Evolutionary conservation across 2,797 vertebrate species (phyloP), one percentile per base, ranked within the genome.

Genomic region (Garrulus glandarius): DNA sequence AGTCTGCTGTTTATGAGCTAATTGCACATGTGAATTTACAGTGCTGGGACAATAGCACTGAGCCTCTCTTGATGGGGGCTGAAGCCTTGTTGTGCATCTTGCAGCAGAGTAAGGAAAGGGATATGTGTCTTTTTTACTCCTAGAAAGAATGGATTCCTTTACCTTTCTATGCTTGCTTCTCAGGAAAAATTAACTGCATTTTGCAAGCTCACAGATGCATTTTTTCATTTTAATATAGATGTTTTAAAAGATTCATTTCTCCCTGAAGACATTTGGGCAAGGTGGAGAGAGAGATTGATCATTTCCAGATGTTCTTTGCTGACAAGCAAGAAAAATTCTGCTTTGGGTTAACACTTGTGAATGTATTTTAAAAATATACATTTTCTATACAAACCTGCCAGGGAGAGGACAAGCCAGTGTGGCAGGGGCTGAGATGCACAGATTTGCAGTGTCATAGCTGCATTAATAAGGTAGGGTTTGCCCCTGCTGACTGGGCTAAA

Each of bases 191-290:
- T 46, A 43, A 47, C 11, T 92, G 47, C 59, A 56, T 82, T 76
- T 47, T 61, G 43, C n/a, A 81, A 88, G 49, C 52, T 84, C 76
- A 43, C 41, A 57, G 69, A 83, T 59, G 27, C 27, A 11, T 76
- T 81, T 95, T 93, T 93, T 81, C 7, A 37, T 87, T 94, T 86
- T 75, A 53, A 13, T 89, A 47, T 41, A 76, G 68, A 82, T 95
- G 81, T 89, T 89, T 82, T 84, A 83, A 74, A 93, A 87, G 87
- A 85, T 78, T 5, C n/a, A 87, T 96, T 95, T 89, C 30, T 92
- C 86, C 91, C 78, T 47, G 52, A 91, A 81, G 91, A 70, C 37
- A 43, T 89, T 85, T 82, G 57, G 46, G 32, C 71, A 94, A 91
- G 36, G 56, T 74, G 23, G 53, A 70, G 65, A 71, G 50, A 76